Conservation (phyloP, 2,113 vertebrate species). For the Aythya baeri region DNA sequence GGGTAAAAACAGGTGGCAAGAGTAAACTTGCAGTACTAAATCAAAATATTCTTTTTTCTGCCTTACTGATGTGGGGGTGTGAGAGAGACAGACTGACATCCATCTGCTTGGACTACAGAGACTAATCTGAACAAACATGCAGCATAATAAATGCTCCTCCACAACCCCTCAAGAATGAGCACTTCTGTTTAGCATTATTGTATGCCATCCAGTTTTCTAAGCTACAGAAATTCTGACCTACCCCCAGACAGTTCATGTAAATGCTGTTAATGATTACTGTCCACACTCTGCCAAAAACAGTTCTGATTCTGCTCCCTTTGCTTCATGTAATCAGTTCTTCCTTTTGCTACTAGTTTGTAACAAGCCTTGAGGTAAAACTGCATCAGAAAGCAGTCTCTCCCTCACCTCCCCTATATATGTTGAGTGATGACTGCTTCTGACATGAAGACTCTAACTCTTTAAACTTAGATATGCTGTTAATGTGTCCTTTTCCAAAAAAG, state of each 20-base stretch:
- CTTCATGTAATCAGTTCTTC: neutral
- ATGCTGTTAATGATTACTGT: conserved; percentile 6
- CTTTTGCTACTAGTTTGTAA: neutral
- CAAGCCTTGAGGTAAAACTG: neutral
- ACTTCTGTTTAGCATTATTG: conserved; percentile 17
- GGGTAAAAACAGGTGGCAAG: conserved; percentile 35
- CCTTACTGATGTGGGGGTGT: neutral
- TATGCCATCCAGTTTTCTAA: neutral
- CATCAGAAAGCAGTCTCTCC: neutral
- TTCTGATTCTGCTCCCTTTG: neutral
- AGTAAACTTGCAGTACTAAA: conserved; percentile 22
- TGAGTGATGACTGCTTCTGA: conserved; percentile 6
- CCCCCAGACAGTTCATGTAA: conserved; percentile 10
- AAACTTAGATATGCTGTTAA: neutral
- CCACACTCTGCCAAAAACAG: neutral
- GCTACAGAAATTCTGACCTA: neutral
- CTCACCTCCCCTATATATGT: neutral
- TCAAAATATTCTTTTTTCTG: conserved; percentile 13
- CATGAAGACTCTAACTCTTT: neutral
- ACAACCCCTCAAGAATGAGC: neutral
- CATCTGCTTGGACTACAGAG: conserved; percentile 55
- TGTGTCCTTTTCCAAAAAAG: neutral
- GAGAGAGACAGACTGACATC: conserved; percentile 41
- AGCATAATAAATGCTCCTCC: conserved; percentile 28
- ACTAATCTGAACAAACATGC: neutral